Conservation (phyloP, 2,888 invertebrate species). For the Drosophila multiciliata region DNA sequence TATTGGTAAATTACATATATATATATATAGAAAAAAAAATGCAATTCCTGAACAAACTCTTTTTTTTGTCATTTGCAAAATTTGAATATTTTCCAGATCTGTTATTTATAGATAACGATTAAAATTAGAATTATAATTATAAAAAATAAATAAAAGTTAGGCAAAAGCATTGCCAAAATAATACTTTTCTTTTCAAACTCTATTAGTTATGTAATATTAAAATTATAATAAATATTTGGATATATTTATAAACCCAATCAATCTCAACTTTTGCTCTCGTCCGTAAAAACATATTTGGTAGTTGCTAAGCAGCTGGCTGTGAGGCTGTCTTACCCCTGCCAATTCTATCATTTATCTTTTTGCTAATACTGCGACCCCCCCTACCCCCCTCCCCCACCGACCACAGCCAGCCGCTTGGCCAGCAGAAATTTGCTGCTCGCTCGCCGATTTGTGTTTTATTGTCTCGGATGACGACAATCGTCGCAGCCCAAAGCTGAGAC, state of each 20-base stretch:
- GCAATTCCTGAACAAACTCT: not conserved
- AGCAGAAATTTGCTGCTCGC: slow-evolving; percentile 6
- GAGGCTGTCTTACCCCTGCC: not conserved
- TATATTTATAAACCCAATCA: not conserved
- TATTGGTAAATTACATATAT: not conserved
- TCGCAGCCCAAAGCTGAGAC: slow-evolving; percentile 10
- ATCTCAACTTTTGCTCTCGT: not conserved
- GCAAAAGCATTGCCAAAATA: not conserved
- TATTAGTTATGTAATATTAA: not conserved
- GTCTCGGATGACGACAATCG: slow-evolving; percentile 40
- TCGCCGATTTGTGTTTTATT: slow-evolving; percentile 52
- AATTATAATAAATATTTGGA: not conserved
- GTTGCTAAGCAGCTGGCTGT: not conserved
- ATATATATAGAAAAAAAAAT: not conserved
- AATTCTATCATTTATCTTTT: slow-evolving; percentile 19
- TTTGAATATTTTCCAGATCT: no score
- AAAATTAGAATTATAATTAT: not conserved
- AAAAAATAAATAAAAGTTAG: no score
- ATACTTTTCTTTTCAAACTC: not conserved
- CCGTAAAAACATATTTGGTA: not conserved
- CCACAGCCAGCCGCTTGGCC: slow-evolving; percentile 2
- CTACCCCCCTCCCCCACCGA: not conserved
- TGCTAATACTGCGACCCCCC: slow-evolving; percentile 3
- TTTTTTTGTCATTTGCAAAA: no score
- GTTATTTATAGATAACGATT: not conserved